Evolutionary conservation across 2,113 vertebrate species (phyloP), one percentile per base, ranked within the genome.

Genomic region (Cricetomys ansorgei): DNA sequence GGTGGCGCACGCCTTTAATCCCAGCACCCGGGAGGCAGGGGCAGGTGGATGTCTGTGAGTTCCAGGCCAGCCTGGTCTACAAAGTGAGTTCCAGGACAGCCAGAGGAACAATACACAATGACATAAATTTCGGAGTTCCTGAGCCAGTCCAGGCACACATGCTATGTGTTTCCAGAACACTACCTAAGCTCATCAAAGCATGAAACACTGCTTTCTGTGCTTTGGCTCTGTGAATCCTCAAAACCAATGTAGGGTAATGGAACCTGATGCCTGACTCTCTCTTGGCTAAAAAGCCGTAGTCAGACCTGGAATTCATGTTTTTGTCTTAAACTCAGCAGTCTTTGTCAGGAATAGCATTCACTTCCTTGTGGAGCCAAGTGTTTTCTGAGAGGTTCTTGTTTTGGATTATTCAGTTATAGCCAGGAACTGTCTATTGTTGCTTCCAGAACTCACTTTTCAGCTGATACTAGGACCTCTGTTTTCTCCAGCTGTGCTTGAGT

Each of bases 391-490:
- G 91, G 31, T 64, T 57, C 67, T 81, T 92, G 88, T 88, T 83
- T 43, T 43, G 57, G 0, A 1, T 62, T 55, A 90, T 15, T 62
- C 43, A 81, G 65, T 7, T 45, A 10, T 34, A 92, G 62, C 89
- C 48, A 79, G 73, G 81, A 73, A 85, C 23, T 11, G 31, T 40
- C 10, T 25, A 67, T 11, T 62, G 27, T 0, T 64, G 69, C 75
- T 86, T 57, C 27, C 37, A 94, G 57, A 48, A 98, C 98, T 81
- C 98, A 99, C 98, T 98, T 98, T 97, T 98, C 96, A 96, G 98
- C n/a, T 89, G 98, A 23, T 40, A 89, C 67, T 21, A 98, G n/a
- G 67, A 94, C 93, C 59, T 98, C 97, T 85, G 97, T 7, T 5
- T 97, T 95, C n/a, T 97, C 97, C 0, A 19, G 84, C 86, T 97